These are phyloP conservation scores for Zaprionus bogoriensis DNA, from an alignment of 2,888 invertebrate species.

Conservation along the genomic window DNA sequence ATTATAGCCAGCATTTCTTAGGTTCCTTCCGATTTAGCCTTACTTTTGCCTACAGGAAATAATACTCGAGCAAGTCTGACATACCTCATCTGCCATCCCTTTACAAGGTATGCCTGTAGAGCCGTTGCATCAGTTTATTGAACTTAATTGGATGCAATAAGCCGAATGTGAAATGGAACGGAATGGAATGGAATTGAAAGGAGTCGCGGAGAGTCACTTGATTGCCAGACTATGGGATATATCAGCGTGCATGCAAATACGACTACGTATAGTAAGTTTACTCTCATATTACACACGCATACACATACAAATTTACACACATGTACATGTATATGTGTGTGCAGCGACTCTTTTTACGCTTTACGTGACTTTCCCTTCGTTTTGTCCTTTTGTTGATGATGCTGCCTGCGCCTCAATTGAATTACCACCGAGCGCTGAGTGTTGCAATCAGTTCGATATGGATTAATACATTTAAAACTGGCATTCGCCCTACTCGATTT, in stretches of 20 bases:
- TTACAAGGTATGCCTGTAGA: not conserved
- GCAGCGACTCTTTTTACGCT: slow-evolving; percentile 3
- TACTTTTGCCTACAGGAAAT: no score
- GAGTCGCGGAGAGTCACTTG: slow-evolving; percentile 22
- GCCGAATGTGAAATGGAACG: slow-evolving; percentile 55
- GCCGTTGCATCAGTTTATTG: slow-evolving; percentile 61
- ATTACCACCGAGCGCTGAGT: slow-evolving; percentile 29
- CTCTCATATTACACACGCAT: not conserved
- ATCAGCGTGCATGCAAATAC: not conserved
- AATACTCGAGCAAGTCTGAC: not conserved
- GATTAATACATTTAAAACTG: slow-evolving; percentile 47
- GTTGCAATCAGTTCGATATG: slow-evolving; percentile 45
- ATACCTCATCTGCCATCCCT: not conserved
- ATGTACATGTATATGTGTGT: not conserved
- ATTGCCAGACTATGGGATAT: slow-evolving; percentile 38
- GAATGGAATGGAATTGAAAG: slow-evolving; percentile 18
- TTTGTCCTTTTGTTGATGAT: slow-evolving; percentile 15
- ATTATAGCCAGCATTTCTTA: no score
- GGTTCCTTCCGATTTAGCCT: no score
- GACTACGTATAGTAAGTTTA: not conserved
- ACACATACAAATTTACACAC: not conserved
- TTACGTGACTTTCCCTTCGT: slow-evolving; percentile 20
- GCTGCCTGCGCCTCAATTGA: slow-evolving; percentile 33
- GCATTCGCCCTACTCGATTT: not conserved
- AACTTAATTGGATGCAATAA: slow-evolving; percentile 77